Base-by-base conservation (phyloP, 2,797 vertebrate genomes). In the Chelon labrosus region DNA sequence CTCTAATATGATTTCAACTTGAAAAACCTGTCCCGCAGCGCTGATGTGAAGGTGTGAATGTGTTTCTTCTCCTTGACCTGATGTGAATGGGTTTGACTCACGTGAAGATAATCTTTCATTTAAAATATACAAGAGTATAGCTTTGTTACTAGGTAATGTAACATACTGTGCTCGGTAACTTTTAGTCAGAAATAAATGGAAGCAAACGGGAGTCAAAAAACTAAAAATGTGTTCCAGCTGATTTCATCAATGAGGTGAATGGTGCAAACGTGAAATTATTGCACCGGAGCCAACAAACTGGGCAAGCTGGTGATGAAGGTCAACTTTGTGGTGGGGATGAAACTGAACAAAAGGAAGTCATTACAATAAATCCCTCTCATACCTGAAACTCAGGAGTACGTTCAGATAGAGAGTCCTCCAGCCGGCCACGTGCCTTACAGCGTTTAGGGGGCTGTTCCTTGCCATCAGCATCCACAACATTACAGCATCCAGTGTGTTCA, bases 121-220 rank as follows among this genome's bases (percentile, higher is more conserved):
- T 17, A 7, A 44, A 14, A 17, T 44, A 44, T 3, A 10, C n/a
- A 37, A 14, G 6, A 53, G n/a, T 57, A 27, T 16, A 7, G 8
- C 14, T 41, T 8, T 35, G 31, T 35, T 35, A 7, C 31, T 1
- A 3, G 2, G 31, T 35, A 35, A 35, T 8, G 7, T 27, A 27
- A 27, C 25, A 31, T 5, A 35, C 31, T 35, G 31, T 35, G 31
- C 31, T 8, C 2, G 7, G 16, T 50, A 7, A 10, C 7, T 60
- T 70, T 50, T 11, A 25, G 50, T 47, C 25, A 10, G 4, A 52
- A 10, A 7, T 25, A 52, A 46, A 65, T 35, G 13, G 8, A 25
- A 64, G 51, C 19, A n/a, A 19, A 56, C 44, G 51, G 16, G 10
- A 49, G 47, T 54, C 39, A 53, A 22, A 4, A 63, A 68, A 35